These are phyloP conservation scores for Melitaea athalia DNA, from an alignment of 2,888 invertebrate species.

Conservation along the genomic window DNA sequence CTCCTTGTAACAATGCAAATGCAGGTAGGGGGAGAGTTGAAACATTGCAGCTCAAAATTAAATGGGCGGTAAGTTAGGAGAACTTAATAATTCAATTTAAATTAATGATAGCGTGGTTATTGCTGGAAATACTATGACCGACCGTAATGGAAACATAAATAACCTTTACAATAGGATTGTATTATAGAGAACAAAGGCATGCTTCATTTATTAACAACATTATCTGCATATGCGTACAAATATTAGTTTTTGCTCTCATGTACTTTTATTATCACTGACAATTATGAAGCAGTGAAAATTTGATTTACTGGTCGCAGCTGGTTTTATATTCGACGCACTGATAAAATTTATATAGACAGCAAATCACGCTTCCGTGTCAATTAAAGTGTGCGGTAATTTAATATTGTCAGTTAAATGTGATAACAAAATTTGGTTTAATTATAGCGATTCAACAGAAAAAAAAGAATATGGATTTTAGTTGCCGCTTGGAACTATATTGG, in stretches of 20 bases:
- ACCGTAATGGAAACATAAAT: conserved; percentile 50
- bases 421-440: conserved; percentile 17
- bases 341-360: conserved; percentile 17
- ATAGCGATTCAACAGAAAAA: neutral
- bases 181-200: conserved; percentile 49
- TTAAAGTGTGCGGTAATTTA: conserved; percentile 23
- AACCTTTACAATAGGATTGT: conserved; percentile 48
- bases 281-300: conserved; percentile 25
- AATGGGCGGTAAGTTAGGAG: conserved; percentile 37
- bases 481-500: neutral
- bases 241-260: conserved; percentile 34
- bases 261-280: conserved; percentile 36
- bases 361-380: conserved; percentile 31
- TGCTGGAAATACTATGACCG: conserved; percentile 47
- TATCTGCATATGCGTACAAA: conserved; percentile 39
- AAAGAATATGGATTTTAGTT: neutral
- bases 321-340: conserved; percentile 11
- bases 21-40: conserved; percentile 38
- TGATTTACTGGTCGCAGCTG: conserved; percentile 29
- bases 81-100: conserved; percentile 52
- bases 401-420: conserved; percentile 17
- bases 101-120: conserved; percentile 49
- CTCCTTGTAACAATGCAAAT: conserved; percentile 46
- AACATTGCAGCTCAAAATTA: conserved; percentile 37
- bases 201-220: conserved; percentile 49